Evolutionary conservation across 1,140 invertebrate species (phyloP), one percentile per base, ranked within the genome.

Genomic region (Cotesia glomerata): DNA sequence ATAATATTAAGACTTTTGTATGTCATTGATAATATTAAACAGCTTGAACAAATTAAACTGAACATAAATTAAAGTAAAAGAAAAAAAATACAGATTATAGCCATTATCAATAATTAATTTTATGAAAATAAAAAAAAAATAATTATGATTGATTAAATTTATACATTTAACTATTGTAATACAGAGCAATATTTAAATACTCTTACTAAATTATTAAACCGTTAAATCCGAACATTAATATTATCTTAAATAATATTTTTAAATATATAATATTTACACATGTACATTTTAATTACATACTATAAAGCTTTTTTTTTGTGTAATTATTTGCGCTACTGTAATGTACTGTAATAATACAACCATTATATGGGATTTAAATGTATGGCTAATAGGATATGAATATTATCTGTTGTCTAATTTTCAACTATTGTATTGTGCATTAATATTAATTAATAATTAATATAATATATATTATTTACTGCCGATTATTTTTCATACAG

Each of bases 241-340:
- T 45, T 45, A 45, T 45, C 39, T 45, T 45, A 45, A 45, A 45
- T 11, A 9, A 45, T 45, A 45, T 45, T 8, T 39, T 26, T 26
- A 26, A 26, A 26, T 26, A 26, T 26, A 26, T 26, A 26, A 79
- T 77, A 78, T 79, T 70, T 80, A 76, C 73, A 74, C 73, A 74
- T 77, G 69, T 76, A 75, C 67, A 76, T 26, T 73, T 51, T 45
- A 45, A 54, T 49, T 56, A 61, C 39, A 65, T 65, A 54, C 64
- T 72, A 72, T 36, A 49, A 72, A 72, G 64, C 64, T 71, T 72
- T n/a, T 51, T 58, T 35, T 5, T 52, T 51, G 49, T 62, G 35
- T 73, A 13, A 49, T 59, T 52, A 45, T 45, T 45, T 45, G 39
- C 39, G 39, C 39, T 45, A 45, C 39, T 45, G 39, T 45, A 45